These are phyloP conservation scores for Sparidentex hasta DNA, from an alignment of 2,797 vertebrate species.

Conservation along the genomic window DNA sequence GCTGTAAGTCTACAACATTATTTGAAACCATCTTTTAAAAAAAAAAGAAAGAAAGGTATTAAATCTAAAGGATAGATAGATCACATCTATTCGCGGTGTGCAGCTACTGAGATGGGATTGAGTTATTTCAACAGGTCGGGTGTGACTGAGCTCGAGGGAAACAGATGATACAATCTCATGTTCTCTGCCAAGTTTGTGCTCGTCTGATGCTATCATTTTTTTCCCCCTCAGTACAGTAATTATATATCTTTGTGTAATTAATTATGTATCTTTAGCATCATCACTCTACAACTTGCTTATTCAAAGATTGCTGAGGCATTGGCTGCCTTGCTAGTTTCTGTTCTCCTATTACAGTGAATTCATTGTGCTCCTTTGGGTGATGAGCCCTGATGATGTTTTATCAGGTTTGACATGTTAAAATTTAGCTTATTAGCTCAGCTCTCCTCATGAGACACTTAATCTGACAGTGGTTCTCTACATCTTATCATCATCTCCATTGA, in stretches of 20 bases:
- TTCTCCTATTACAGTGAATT: constrained; percentile 67
- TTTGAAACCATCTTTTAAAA: too few relatives aligned
- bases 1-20: too few relatives aligned
- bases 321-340: constrained; percentile 42
- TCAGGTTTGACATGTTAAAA: constrained; percentile 68
- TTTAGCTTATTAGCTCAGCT: constrained; percentile 59
- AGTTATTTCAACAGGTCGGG: neutral
- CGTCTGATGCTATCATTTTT: constrained; percentile 17
- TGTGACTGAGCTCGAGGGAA: neutral
- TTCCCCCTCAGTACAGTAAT: constrained; percentile 11
- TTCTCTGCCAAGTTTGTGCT: constrained; percentile 11
- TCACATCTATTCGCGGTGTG: neutral
- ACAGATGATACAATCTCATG: neutral
- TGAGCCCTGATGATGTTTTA: constrained; percentile 62
- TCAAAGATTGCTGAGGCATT: constrained; percentile 31
- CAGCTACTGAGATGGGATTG: neutral
- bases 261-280: constrained; percentile 26
- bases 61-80: neutral
- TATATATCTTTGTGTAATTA: neutral
- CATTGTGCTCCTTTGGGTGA: constrained; percentile 63
- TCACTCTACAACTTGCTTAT: constrained; percentile 22
- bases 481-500: constrained; percentile 41
- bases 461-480: constrained; percentile 49
- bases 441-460: constrained; percentile 51
- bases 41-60: too few relatives aligned